A percentile compares a stretch with the other conserved stretches of the same genome.
Conservation (phyloP, 1,140 invertebrate species). For the Hylaeus volcanicus region DNA sequence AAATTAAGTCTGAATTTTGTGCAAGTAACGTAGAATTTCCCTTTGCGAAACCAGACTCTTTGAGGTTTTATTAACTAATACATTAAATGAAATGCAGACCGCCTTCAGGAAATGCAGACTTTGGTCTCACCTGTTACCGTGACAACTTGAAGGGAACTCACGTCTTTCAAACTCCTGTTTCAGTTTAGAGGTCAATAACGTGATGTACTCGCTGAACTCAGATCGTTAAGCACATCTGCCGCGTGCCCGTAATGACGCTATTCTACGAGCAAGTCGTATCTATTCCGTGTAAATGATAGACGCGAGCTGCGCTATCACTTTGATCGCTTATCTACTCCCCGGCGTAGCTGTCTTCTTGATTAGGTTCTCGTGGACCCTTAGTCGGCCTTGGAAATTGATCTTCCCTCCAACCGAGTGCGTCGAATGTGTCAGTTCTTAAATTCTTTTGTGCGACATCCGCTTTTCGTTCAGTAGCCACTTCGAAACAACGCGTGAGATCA, state of each 20-base stretch:
- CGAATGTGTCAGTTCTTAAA: slow-evolving; percentile 1
- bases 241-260: neutral
- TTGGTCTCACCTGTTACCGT: neutral
- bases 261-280: slow-evolving; percentile 5
- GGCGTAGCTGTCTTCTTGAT: slow-evolving; percentile 31
- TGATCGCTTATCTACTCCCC: slow-evolving; percentile 34
- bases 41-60: no score
- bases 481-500: neutral
- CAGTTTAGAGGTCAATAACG: slow-evolving; percentile 10
- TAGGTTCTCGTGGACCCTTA: slow-evolving; percentile 19
- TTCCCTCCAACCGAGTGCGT: neutral
- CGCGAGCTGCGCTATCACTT: slow-evolving; percentile 16
- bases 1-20: no score
- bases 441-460: neutral
- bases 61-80: no score
- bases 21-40: no score
- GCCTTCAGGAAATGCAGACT: neutral
- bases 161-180: slow-evolving; percentile 2
- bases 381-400: slow-evolving; percentile 10
- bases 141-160: neutral
- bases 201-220: slow-evolving; percentile 1
- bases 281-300: slow-evolving; percentile 30
- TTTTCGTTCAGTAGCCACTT: neutral
- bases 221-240: slow-evolving; percentile 17
- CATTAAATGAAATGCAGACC: no score